Percentiles rank a stretch among this genome's conserved stretches.
Conservation (phyloP, 2,888 invertebrate genomes). For the Philaethria dido region DNA sequence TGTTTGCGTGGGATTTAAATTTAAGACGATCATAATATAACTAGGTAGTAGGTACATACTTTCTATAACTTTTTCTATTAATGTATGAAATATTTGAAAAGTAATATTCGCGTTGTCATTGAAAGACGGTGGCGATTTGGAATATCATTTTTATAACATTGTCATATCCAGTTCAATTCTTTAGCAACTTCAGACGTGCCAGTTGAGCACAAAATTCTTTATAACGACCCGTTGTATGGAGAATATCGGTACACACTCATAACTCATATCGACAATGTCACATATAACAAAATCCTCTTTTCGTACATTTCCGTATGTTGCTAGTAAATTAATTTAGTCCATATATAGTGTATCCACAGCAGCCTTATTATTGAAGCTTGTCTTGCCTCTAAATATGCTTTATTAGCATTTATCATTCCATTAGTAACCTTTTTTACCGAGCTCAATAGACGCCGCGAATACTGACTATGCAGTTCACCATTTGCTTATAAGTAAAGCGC, state of each 20-base stretch:
- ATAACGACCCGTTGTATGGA: too few species aligned
- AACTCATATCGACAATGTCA: too few species aligned
- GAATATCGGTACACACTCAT: too few species aligned
- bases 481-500: slow-evolving; percentile 31
- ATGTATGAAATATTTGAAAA: too few species aligned
- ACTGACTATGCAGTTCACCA: slow-evolving; percentile 36
- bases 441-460: slow-evolving; percentile 43
- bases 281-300: not conserved
- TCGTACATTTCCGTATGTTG: not conserved
- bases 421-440: slow-evolving; percentile 74
- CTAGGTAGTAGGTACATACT: not conserved
- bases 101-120: too few species aligned
- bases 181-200: too few species aligned
- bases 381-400: slow-evolving; percentile 37
- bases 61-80: too few species aligned
- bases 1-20: not conserved
- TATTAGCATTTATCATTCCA: slow-evolving; percentile 51
- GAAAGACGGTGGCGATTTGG: too few species aligned
- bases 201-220: too few species aligned
- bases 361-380: slow-evolving; percentile 41
- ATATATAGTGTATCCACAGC: slow-evolving; percentile 31
- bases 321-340: not conserved
- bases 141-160: too few species aligned
- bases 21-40: not conserved
- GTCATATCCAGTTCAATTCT: too few species aligned